Conservation (phyloP, 2,888 invertebrate species). For the Xanthorhoe spadicearia region DNA sequence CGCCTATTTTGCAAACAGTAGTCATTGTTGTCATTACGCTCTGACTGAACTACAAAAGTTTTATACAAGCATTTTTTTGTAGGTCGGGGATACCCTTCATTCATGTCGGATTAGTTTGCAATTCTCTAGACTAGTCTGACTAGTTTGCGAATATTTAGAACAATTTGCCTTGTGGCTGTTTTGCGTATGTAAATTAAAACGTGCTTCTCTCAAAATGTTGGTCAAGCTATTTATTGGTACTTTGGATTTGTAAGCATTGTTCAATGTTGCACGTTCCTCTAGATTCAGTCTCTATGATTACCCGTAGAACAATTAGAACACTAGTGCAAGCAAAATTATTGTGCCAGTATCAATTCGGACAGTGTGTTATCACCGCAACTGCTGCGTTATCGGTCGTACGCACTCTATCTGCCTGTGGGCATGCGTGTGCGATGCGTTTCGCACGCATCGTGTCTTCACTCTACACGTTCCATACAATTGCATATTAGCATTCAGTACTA, state of each 20-base stretch:
- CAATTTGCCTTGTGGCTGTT: background rate
- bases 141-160: conserved; percentile 40
- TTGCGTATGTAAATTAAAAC: conserved; percentile 2
- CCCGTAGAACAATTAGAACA: conserved; percentile 9
- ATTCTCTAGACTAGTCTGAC: conserved; percentile 62
- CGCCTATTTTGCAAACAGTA: conserved; percentile 60
- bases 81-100: conserved; percentile 78
- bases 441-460: conserved; percentile 60
- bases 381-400: conserved; percentile 69
- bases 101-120: conserved; percentile 61
- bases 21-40: conserved; percentile 78
- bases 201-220: conserved; percentile 36
- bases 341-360: conserved; percentile 59
- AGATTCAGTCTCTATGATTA: conserved; percentile 4
- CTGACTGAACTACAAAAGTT: conserved; percentile 70
- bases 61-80: conserved; percentile 67
- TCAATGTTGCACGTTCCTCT: background rate
- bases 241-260: background rate
- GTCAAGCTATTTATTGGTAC: background rate
- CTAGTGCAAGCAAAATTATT: conserved; percentile 60
- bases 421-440: conserved; percentile 75
- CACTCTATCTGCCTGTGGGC: conserved; percentile 73
- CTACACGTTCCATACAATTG: conserved; percentile 68
- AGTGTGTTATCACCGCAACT: conserved; percentile 66
- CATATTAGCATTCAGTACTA: conserved; percentile 53